phyloP scores from a whole-genome alignment of 1,140 invertebrate species.

The Caenorhabditis latens region DNA sequence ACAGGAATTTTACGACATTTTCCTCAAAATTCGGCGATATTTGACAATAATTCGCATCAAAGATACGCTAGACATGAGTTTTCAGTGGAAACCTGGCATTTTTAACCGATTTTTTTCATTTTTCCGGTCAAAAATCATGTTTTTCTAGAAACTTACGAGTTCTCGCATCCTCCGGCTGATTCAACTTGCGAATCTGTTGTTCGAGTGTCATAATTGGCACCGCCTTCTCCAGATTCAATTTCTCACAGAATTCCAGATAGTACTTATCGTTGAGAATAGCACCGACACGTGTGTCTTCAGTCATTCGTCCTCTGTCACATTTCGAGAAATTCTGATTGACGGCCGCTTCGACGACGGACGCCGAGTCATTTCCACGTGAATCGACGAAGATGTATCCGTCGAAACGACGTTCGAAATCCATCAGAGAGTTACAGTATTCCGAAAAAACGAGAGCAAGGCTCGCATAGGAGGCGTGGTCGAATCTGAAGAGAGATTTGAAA shows the following conservation, averaged over 20 bases:
- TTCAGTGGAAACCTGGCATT: no score
- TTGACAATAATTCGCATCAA: no score
- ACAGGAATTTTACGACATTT: no score
- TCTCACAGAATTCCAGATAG: slow-evolving; percentile 33
- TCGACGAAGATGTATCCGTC: slow-evolving; percentile 42
- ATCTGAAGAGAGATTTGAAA: no score
- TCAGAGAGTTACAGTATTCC: slow-evolving; percentile 37
- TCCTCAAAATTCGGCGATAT: no score
- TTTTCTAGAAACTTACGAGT: neutral
- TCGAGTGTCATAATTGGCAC: slow-evolving; percentile 15
- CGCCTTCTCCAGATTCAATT: neutral
- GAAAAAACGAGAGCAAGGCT: neutral
- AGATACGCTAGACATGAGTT: no score
- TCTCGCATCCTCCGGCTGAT: slow-evolving; percentile 21
- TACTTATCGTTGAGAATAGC: slow-evolving; percentile 20
- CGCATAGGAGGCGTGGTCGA: neutral
- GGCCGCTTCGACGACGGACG: neutral
- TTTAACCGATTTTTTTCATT: no score
- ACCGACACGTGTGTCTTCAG: neutral
- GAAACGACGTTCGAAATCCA: slow-evolving; percentile 38
- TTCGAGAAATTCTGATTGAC: neutral
- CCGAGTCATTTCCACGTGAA: slow-evolving; percentile 25
- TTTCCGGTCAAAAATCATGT: no score
- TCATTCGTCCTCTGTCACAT: slow-evolving; percentile 14
- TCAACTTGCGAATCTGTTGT: slow-evolving; percentile 12